These are phyloP conservation scores for Diadumene lineata DNA, from an alignment of 92 coral and sea anemone genomes.

Conservation along the genomic window DNA sequence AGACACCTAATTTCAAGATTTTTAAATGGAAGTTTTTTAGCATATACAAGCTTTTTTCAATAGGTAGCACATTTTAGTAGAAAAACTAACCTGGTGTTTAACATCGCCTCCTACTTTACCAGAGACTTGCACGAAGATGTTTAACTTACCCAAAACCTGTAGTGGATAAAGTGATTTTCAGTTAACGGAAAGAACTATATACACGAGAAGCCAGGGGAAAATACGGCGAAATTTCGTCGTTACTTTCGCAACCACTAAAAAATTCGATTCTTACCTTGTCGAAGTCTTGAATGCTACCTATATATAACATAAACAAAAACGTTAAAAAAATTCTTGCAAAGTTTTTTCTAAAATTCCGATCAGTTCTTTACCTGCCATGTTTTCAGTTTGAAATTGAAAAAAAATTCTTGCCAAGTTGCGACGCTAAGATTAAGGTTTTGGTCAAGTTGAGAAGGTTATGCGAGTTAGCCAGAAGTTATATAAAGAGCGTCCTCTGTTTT, in stretches of 20 bases:
- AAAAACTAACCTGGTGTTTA: slow-evolving; percentile 41
- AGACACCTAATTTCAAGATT: too few relatives aligned
- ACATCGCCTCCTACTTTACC: slow-evolving; percentile 72
- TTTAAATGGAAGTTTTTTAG: not conserved
- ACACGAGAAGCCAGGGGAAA: not conserved
- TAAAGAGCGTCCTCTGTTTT: not conserved
- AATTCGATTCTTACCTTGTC: slow-evolving; percentile 34
- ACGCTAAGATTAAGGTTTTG: too few relatives aligned
- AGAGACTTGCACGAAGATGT: slow-evolving; percentile 49
- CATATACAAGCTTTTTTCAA: not conserved
- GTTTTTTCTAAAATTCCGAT: too few relatives aligned
- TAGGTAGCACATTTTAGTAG: too few relatives aligned
- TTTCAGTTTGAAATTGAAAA: not conserved
- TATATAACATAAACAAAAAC: not conserved
- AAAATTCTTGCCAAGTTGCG: too few relatives aligned
- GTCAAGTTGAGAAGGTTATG: too few relatives aligned
- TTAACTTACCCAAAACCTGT: slow-evolving; percentile 59
- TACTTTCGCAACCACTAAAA: too few relatives aligned
- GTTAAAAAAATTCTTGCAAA: not conserved
- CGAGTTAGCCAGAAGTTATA: not conserved
- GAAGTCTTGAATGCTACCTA: slow-evolving; percentile 40
- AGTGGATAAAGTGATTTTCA: not conserved
- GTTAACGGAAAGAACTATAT: not conserved
- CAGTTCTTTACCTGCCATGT: not conserved
- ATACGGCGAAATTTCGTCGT: not conserved